Conservation (phyloP, 2,888 invertebrate species). For the Helobdella robusta region DNA sequence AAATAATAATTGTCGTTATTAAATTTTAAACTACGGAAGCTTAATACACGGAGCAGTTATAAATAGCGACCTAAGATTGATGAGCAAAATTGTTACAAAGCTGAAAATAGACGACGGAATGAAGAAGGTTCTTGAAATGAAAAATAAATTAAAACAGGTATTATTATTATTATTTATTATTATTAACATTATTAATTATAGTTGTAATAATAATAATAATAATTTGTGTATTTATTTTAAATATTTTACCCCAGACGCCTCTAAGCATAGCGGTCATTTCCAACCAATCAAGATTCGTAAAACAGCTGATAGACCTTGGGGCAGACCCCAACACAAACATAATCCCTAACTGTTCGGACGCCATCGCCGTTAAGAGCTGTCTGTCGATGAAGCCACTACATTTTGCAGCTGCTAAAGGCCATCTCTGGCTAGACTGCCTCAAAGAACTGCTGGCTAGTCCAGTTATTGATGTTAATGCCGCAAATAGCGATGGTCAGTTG, state of each 20-base stretch:
- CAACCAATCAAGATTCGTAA: slow-evolving; percentile 16
- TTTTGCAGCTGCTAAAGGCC: slow-evolving; percentile 17
- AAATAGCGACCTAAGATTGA: neutral
- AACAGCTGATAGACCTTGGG: neutral
- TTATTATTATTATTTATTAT: neutral
- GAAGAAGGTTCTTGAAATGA: neutral
- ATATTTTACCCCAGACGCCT: too few species aligned
- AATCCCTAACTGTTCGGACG: neutral
- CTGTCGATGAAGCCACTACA: slow-evolving; percentile 20
- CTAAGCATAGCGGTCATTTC: slow-evolving; percentile 20
- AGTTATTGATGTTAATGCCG: neutral
- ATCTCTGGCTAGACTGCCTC: slow-evolving; percentile 20
- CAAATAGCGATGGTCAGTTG: slow-evolving; percentile 15
- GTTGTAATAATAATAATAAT: neutral
- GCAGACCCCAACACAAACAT: slow-evolving; percentile 12
- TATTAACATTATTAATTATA: neutral
- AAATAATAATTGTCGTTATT: neutral
- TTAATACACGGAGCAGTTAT: slow-evolving; percentile 4
- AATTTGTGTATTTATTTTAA: too few species aligned
- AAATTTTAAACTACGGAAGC: too few species aligned
- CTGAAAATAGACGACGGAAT: neutral
- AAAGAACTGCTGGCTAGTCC: slow-evolving; percentile 18
- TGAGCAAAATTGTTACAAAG: neutral
- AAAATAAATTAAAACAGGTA: slow-evolving; percentile 5
- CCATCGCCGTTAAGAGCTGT: neutral